phyloP scores from a whole-genome alignment of 2,888 invertebrate species.

The Xylocampa areola region DNA sequence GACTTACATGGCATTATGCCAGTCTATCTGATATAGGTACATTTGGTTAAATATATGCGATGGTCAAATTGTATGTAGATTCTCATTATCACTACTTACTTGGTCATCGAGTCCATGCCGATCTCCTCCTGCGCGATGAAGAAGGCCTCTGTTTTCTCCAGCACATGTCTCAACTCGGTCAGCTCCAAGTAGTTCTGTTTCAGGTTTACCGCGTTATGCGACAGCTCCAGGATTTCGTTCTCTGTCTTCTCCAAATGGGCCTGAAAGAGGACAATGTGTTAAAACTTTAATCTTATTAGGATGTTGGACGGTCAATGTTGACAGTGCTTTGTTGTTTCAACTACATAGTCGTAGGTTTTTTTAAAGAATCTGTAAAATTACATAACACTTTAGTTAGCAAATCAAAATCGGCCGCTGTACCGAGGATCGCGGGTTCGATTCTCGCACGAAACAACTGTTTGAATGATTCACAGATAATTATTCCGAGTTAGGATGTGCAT shows the following conservation, averaged over 20 bases:
- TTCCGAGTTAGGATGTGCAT: too few species aligned
- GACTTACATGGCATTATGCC: too few species aligned
- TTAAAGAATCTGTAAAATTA: too few species aligned
- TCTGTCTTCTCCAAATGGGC: slow-evolving; percentile 98
- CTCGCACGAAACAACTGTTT: too few species aligned
- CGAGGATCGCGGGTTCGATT: too few species aligned
- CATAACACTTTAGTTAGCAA: too few species aligned
- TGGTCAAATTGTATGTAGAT: too few species aligned
- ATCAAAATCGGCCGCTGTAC: too few species aligned
- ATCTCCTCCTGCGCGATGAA: slow-evolving; percentile 95
- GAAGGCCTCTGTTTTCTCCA: slow-evolving; percentile 97
- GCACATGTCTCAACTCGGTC: slow-evolving; percentile 96
- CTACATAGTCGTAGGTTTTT: too few species aligned
- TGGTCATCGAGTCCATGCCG: slow-evolving; percentile 91
- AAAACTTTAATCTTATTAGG: not conserved
- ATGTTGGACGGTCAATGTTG: not conserved
- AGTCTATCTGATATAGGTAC: too few species aligned
- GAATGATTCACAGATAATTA: too few species aligned
- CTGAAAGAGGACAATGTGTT: slow-evolving; percentile 75
- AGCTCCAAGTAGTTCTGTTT: slow-evolving; percentile 97
- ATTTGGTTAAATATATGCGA: too few species aligned
- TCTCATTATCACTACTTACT: slow-evolving; percentile 73
- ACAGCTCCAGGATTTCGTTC: slow-evolving; percentile 97
- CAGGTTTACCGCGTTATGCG: slow-evolving; percentile 97
- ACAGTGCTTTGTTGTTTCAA: not conserved